Evolutionary conservation across 2,888 invertebrate species (phyloP).

Genomic region (Pheosia tremula): DNA sequence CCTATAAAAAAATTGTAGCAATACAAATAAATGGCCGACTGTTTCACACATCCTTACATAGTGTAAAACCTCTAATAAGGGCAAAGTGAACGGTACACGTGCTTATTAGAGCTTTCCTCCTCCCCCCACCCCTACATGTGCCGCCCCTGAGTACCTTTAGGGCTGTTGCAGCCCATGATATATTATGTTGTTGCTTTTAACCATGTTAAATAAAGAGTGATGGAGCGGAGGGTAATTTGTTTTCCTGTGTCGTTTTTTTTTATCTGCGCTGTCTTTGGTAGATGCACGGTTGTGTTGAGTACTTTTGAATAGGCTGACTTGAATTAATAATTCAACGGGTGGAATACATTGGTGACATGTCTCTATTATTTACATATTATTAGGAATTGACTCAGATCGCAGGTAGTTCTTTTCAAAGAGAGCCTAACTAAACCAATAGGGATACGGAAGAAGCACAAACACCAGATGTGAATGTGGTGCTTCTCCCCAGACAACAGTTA

Average conservation of each 20-base stretch:
- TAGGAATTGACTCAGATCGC: too few species aligned
- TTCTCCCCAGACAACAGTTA: too few species aligned
- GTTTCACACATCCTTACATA: neutral
- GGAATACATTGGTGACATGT: too few species aligned
- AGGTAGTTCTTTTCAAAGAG: too few species aligned
- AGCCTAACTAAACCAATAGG: too few species aligned
- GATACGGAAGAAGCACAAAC: too few species aligned
- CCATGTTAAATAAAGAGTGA: slow-evolving; percentile 33
- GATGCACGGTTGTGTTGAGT: neutral
- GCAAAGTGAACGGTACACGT: slow-evolving; percentile 17
- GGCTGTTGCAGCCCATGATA: slow-evolving; percentile 28
- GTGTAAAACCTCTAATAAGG: slow-evolving; percentile 7
- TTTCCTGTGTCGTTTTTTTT: slow-evolving; percentile 10
- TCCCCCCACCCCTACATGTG: slow-evolving; percentile 3
- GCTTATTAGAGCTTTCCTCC: slow-evolving; percentile 12
- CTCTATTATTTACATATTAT: too few species aligned
- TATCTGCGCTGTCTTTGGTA: neutral
- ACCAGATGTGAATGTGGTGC: too few species aligned
- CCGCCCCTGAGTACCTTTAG: slow-evolving; percentile 21
- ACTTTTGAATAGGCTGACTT: neutral
- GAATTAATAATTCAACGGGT: too few species aligned
- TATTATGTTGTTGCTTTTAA: slow-evolving; percentile 28
- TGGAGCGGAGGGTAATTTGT: slow-evolving; percentile 37
- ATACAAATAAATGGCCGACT: neutral
- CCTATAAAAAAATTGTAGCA: neutral